A percentile compares a stretch with the other conserved stretches of the same genome.
phyloP scores from a whole-genome alignment of 2,113 vertebrate genomes.

The Suncus etruscus region DNA sequence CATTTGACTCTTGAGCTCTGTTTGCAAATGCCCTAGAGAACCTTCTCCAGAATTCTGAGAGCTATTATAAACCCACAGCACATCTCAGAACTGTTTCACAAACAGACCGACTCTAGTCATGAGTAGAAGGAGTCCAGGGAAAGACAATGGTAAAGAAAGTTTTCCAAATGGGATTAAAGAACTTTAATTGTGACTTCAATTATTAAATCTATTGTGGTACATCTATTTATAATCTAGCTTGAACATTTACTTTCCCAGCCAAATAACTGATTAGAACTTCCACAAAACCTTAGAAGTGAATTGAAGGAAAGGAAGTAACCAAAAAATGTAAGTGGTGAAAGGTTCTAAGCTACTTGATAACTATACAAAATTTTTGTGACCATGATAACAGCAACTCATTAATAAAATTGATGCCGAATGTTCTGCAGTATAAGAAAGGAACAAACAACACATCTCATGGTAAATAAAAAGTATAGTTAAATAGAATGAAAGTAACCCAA shows the following conservation, averaged over 20 bases:
- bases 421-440: neutral
- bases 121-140: neutral
- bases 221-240: neutral
- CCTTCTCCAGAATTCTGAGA: neutral
- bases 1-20: neutral
- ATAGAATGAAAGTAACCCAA: no score
- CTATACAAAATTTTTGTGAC: neutral
- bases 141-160: neutral
- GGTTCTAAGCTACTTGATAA: neutral
- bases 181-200: no score
- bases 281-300: neutral
- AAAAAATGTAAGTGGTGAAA: no score
- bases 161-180: neutral
- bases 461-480: conserved; percentile 13
- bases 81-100: neutral
- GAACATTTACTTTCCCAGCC: neutral
- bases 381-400: neutral
- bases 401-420: neutral
- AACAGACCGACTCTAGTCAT: neutral
- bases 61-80: neutral
- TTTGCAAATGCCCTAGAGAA: neutral
- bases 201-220: neutral
- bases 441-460: neutral
- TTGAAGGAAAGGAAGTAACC: neutral
- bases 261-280: neutral